Evolutionary conservation across 2,888 invertebrate genomes (phyloP).

Genomic region (Tipula lateralis): DNA sequence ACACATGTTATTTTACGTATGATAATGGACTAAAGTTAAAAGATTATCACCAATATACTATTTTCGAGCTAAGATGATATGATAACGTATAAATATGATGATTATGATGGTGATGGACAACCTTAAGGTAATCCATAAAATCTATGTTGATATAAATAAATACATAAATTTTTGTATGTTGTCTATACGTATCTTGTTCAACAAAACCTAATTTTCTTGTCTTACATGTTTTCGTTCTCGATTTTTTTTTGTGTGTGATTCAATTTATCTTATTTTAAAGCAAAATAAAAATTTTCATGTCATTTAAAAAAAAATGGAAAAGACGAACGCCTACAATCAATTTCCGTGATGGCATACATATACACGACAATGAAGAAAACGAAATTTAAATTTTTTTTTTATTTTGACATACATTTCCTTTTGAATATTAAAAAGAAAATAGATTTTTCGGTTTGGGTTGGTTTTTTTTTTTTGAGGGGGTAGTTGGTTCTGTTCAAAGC

Average conservation of each 20-base stretch:
- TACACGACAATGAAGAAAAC: not conserved
- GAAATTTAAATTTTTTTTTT: not conserved
- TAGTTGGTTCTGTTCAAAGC: not conserved
- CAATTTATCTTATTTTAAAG: slow-evolving; percentile 11
- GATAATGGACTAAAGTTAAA: too few relatives aligned
- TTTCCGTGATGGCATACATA: not conserved
- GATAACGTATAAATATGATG: not conserved
- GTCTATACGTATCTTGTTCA: not conserved
- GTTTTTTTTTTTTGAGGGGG: not conserved
- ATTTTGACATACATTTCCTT: slow-evolving; percentile 9
- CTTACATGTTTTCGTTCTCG: not conserved
- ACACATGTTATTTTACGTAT: too few relatives aligned
- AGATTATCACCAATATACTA: too few relatives aligned
- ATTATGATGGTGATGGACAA: slow-evolving; percentile 24
- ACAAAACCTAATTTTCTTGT: not conserved
- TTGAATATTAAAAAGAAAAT: slow-evolving; percentile 1
- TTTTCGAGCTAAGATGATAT: not conserved
- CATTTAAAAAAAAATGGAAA: not conserved
- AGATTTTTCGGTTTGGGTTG: not conserved
- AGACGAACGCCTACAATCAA: slow-evolving; percentile 19
- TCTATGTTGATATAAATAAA: not conserved
- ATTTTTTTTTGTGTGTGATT: not conserved
- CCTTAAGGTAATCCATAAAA: not conserved
- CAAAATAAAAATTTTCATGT: not conserved
- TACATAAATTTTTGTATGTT: not conserved